Conservation (phyloP, 1,140 invertebrate species). For the Linepithema humile region DNA sequence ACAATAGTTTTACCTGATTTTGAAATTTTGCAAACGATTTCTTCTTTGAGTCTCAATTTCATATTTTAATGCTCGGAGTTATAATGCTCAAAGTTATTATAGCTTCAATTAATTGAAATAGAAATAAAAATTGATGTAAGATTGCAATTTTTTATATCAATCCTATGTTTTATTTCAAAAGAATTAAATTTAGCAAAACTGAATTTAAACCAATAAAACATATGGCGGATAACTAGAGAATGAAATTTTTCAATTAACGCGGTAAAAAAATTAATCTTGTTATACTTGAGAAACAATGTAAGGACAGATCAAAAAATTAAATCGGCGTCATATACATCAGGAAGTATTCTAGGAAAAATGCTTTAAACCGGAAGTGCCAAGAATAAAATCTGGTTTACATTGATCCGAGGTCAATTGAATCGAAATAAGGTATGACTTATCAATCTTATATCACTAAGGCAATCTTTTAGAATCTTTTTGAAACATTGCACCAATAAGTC, state of each 20-base stretch:
- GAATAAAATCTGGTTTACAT: constrained; percentile 6
- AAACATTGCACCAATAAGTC: neutral
- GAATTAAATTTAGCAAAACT: neutral
- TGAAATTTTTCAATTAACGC: neutral
- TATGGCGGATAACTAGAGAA: neutral
- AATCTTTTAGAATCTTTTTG: neutral
- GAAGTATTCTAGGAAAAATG: neutral
- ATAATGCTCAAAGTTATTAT: neutral
- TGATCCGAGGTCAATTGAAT: neutral
- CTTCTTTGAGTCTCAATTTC: neutral
- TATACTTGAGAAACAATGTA: neutral
- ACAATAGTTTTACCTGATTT: neutral
- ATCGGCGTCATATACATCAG: neutral
- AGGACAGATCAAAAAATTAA: neutral
- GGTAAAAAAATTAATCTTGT: neutral
- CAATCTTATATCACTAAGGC: neutral
- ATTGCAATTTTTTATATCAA: neutral
- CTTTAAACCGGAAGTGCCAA: neutral
- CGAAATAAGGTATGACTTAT: neutral
- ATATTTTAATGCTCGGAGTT: neutral
- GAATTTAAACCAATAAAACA: neutral
- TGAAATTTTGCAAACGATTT: neutral
- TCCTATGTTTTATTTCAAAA: neutral
- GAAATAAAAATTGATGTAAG: neutral
- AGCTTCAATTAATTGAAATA: neutral